A percentile compares a stretch with the other conserved stretches of the same genome.
Conservation (phyloP, 2,888 invertebrate genomes). For the Siphlonurus alternatus region DNA sequence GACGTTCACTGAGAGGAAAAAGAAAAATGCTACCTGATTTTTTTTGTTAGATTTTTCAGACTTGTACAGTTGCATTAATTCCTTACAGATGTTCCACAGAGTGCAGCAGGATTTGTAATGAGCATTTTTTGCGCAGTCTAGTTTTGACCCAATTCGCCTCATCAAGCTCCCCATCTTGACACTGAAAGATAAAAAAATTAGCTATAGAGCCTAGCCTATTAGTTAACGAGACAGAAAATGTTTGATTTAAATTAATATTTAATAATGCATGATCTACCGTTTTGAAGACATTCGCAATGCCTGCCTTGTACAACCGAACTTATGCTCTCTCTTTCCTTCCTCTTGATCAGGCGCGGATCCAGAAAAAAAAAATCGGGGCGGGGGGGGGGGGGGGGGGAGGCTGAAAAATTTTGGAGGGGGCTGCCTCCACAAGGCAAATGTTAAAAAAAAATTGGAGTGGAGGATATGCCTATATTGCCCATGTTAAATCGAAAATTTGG, state of each 20-base stretch:
- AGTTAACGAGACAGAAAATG: conserved; percentile 4
- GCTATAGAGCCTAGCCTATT: no score
- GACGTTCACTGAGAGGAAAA: no score
- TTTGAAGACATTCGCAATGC: conserved; percentile 48
- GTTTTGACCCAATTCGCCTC: conserved; percentile 52
- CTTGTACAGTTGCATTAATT: conserved; percentile 40
- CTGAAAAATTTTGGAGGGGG: no score
- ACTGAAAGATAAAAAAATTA: conserved; percentile 27
- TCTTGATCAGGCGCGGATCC: no score
- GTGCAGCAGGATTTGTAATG: conserved; percentile 81
- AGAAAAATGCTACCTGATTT: no score
- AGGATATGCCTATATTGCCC: no score
- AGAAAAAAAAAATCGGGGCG: no score
- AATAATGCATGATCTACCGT: conserved; percentile 41
- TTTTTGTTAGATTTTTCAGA: conserved; percentile 20
- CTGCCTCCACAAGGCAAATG: no score
- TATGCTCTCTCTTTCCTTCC: conserved; percentile 71
- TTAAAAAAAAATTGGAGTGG: no score
- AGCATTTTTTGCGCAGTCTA: conserved; percentile 63
- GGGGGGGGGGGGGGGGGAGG: no score
- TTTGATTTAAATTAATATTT: background rate
- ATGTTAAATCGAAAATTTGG: no score
- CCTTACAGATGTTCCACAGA: conserved; percentile 87
- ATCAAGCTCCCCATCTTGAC: conserved; percentile 45
- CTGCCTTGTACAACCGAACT: conserved; percentile 54